These are phyloP conservation scores for Phalangium opilio DNA, from an alignment of 2,888 invertebrate genomes.

Conservation along the genomic window DNA sequence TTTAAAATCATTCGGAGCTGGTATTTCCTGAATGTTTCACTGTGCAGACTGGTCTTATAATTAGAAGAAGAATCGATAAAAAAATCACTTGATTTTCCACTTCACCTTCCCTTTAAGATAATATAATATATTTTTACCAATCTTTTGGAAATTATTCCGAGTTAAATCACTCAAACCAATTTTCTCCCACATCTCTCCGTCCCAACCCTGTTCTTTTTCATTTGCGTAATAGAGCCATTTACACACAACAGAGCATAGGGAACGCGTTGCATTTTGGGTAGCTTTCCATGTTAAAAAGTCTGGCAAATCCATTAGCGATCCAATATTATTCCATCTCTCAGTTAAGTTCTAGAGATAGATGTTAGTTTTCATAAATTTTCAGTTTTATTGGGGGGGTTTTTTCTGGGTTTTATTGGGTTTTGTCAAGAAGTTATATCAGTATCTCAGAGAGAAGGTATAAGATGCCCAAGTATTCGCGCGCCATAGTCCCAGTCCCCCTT, in stretches of 20 bases:
- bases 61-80: too few relatives aligned
- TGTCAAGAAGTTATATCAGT: too few relatives aligned
- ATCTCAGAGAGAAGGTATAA: too few relatives aligned
- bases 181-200: slow-evolving; percentile 47
- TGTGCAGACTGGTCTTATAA: too few relatives aligned
- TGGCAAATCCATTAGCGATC: slow-evolving; percentile 73
- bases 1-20: too few relatives aligned
- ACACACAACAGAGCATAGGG: slow-evolving; percentile 78
- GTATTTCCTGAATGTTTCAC: too few relatives aligned
- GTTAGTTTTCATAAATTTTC: neutral
- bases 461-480: too few relatives aligned
- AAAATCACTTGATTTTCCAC: too few relatives aligned
- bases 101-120: slow-evolving; percentile 3
- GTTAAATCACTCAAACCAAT: slow-evolving; percentile 61
- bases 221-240: slow-evolving; percentile 71
- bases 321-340: slow-evolving; percentile 48
- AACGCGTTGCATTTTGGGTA: slow-evolving; percentile 54
- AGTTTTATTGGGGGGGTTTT: neutral
- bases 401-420: too few relatives aligned
- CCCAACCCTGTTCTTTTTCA: slow-evolving; percentile 45
- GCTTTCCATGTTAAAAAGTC: slow-evolving; percentile 89
- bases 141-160: slow-evolving; percentile 34
- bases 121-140: slow-evolving; percentile 24
- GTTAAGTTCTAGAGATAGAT: slow-evolving; percentile 12
- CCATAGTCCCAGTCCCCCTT: too few relatives aligned